A percentile compares a stretch with the other conserved stretches of the same genome.
Evolutionary conservation across 2,113 vertebrate genomes (phyloP).

Genomic region (Melospiza georgiana): DNA sequence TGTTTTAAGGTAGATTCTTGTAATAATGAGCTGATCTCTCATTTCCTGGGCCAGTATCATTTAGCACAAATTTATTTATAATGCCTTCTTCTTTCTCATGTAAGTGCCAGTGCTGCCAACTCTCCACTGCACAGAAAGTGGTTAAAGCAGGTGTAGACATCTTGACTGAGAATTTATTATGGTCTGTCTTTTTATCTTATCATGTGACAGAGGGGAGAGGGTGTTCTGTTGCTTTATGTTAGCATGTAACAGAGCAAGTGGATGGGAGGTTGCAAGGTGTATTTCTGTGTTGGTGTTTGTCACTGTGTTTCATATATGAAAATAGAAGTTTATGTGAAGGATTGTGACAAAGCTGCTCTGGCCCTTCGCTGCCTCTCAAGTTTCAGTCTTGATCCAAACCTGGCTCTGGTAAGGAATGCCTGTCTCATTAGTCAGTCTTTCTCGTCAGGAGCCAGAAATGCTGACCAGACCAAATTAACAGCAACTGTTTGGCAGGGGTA

Average conservation of each 20-base stretch:
- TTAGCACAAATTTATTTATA: neutral
- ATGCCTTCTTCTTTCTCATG: neutral
- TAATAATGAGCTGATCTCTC: neutral
- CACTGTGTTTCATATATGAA: neutral
- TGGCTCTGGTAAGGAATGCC: neutral
- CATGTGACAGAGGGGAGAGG: neutral
- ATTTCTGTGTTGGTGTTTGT: neutral
- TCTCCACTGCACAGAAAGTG: neutral
- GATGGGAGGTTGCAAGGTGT: neutral
- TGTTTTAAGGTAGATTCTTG: neutral
- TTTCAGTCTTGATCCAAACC: neutral
- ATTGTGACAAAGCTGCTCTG: neutral
- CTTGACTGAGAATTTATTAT: neutral
- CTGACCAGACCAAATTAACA: neutral
- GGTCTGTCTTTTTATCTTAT: neutral
- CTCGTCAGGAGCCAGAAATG: neutral
- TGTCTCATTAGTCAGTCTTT: conserved; percentile 14
- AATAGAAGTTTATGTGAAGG: neutral
- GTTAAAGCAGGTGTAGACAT: neutral
- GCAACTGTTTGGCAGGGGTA: neutral
- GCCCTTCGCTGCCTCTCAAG: neutral
- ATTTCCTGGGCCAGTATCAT: neutral
- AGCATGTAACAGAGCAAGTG: neutral
- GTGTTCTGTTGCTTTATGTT: neutral
- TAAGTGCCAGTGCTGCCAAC: neutral